Base-by-base conservation (phyloP, 2,888 invertebrate species). In the Anodontia alba region DNA sequence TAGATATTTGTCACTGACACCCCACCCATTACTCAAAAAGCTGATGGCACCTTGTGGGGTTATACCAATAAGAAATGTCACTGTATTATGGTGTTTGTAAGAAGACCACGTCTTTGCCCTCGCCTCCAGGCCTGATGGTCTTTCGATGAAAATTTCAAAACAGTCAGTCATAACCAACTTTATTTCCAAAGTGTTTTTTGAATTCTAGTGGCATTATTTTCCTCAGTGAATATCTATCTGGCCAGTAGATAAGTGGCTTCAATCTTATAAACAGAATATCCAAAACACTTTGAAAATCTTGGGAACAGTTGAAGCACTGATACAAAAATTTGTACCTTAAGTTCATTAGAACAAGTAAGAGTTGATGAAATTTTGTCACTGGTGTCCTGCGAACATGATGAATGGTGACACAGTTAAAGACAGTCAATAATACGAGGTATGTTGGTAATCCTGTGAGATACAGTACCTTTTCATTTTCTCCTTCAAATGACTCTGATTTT, bases 11-110 rank as follows among this genome's bases (percentile, higher is more conserved):
- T 91, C 90, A 83, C 82, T 85, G 1, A 76, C 90, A 68, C 88
- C 89, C 87, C 84, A 91, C n/a, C 73, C 88, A 51, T 82, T 77
- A 15, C 88, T 89, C 12, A 90, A 57, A 75, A 86, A 91, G 15
- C 77, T 78, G 26, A 88, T 78, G 23, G 49, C 51, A 38, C 89
- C 89, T 66, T 88, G 88, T 43, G 89, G 91, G 17, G 86, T 80
- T 51, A 91, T 88, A 0, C 87, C 88, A 51, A 89, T 88, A 31
- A 90, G 62, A 81, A 80, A 90, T 78, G 89, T 89, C 0, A 81
- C 73, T 0, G 90, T 88, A 73, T 89, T 83, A 38, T 84, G 80
- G 62, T 82, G 83, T 72, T 88, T 90, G 72, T 90, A 88, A n/a
- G 69, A 46, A 15, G 88, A 86, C 76, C 76, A 90, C 20, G 86